Percentiles rank a stretch among this genome's conserved stretches.
Conservation (phyloP, 2,888 invertebrate genomes). For the Theretra japonica region DNA sequence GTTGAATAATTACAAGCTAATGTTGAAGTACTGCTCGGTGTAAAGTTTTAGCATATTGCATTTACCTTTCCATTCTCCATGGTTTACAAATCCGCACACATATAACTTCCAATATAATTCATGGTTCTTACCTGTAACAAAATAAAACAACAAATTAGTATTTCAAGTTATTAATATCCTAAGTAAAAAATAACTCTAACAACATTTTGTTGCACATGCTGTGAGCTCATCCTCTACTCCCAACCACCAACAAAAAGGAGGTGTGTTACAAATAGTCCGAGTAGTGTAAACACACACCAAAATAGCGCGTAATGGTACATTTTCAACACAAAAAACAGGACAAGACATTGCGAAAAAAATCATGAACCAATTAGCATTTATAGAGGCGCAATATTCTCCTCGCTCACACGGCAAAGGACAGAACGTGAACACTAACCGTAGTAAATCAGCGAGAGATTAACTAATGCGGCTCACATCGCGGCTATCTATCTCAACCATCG, state of each 20-base stretch:
- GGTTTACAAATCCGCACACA: not conserved
- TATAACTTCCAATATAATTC: not conserved
- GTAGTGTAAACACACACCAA: too few species aligned
- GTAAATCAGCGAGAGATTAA: conserved; percentile 26
- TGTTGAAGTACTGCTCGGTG: not conserved
- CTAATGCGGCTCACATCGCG: conserved; percentile 26
- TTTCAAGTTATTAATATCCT: too few species aligned
- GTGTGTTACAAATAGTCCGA: too few species aligned
- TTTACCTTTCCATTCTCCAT: too few species aligned
- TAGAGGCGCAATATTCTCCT: conserved; percentile 16
- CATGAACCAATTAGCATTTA: conserved; percentile 20
- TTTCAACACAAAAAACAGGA: not conserved
- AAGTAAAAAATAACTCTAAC: too few species aligned
- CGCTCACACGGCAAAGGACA: conserved; percentile 13
- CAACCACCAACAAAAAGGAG: too few species aligned
- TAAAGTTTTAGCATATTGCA: too few species aligned
- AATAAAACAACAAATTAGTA: not conserved
- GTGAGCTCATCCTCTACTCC: too few species aligned
- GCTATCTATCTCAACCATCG: conserved; percentile 24
- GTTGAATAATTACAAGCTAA: not conserved
- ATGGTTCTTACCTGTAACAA: conserved; percentile 21
- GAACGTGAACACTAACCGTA: conserved; percentile 18
- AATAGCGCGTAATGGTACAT: too few species aligned
- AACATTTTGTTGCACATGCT: too few species aligned
- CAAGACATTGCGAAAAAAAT: conserved; percentile 7